These are phyloP conservation scores for Drymodes brunneopygia DNA, from an alignment of 2,113 vertebrate genomes.

Conservation along the genomic window DNA sequence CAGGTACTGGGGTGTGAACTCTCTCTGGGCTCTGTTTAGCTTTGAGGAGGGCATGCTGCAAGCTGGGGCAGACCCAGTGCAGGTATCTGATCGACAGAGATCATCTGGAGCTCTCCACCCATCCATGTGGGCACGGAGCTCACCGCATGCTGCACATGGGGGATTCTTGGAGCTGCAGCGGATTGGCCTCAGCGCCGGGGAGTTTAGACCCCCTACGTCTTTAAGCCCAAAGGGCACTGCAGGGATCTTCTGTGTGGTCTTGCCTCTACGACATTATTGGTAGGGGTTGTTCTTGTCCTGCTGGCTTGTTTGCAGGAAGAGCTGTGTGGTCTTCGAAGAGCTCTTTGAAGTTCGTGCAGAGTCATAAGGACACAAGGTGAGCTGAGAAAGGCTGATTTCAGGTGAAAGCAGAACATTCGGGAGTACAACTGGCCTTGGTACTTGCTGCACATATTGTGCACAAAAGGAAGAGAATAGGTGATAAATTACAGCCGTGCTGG, in stretches of 20 bases:
- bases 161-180: constrained; percentile 5
- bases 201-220: constrained; percentile 52
- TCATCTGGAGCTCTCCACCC: constrained; percentile 25
- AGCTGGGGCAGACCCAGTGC: constrained; percentile 7
- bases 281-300: constrained; percentile 24
- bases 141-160: neutral
- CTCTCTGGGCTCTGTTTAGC: neutral
- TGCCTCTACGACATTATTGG: neutral
- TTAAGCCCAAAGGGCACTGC: constrained; percentile 45
- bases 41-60: constrained; percentile 18
- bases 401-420: neutral
- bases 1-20: constrained; percentile 15
- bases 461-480: neutral
- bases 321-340: constrained; percentile 20
- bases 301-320: constrained; percentile 8
- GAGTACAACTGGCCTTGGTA: neutral
- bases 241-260: constrained; percentile 39
- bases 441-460: neutral
- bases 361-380: neutral
- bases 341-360: constrained; percentile 33
- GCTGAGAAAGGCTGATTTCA: neutral
- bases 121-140: neutral
- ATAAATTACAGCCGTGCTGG: neutral
- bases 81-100: constrained; percentile 38
- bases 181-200: neutral